Percentiles rank a stretch among this genome's conserved stretches.
Conservation (phyloP, 2,113 vertebrate genomes). For the Galemys pyrenaicus region DNA sequence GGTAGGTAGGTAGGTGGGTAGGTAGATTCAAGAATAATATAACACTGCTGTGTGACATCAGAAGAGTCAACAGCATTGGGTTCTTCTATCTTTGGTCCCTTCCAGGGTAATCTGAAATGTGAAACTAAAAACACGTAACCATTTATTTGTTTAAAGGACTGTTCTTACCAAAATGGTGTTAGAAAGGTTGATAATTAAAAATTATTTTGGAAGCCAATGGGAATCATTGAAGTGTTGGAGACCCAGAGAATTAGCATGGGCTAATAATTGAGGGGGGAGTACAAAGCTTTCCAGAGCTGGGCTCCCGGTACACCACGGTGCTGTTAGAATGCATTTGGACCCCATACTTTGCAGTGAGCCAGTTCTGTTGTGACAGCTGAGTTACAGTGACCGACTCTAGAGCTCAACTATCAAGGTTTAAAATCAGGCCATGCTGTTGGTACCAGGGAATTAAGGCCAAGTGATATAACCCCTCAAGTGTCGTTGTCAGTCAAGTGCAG, state of each 20-base stretch:
- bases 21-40: neutral
- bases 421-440: neutral
- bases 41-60: neutral
- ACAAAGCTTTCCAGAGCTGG: neutral
- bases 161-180: neutral
- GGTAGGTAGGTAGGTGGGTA: neutral
- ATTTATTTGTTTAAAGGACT: neutral
- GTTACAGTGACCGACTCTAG: neutral
- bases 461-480: neutral
- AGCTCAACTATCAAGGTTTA: rapidly evolving
- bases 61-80: neutral
- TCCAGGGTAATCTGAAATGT: neutral
- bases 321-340: no score
- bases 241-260: neutral
- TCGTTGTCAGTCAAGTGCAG: neutral
- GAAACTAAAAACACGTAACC: neutral
- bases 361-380: neutral
- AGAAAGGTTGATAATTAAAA: neutral
- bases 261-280: neutral
- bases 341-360: rapidly evolving
- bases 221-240: rapidly evolving
- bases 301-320: neutral
- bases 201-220: neutral
- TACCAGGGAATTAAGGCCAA: neutral
- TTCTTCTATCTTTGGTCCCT: neutral